phyloP scores from a whole-genome alignment of 2,113 vertebrate genomes.

The Etia nguti region DNA sequence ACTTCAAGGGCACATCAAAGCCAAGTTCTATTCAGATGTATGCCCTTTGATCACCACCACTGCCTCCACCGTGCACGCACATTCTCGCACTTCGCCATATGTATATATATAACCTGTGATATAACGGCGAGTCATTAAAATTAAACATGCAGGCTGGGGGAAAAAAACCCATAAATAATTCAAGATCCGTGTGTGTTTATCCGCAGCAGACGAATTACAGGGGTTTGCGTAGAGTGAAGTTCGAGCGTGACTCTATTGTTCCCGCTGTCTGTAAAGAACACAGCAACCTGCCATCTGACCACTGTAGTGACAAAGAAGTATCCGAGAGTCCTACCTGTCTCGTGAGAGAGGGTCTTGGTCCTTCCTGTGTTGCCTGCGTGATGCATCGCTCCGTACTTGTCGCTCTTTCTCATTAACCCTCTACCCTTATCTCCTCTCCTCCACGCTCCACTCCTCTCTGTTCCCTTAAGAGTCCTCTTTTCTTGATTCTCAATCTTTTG shows the following conservation, averaged over 20 bases:
- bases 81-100: not conserved
- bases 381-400: conserved; percentile 86
- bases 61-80: not conserved
- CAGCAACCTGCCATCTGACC: not conserved
- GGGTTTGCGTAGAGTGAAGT: not conserved
- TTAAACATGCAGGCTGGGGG: not conserved
- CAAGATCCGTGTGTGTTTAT: not conserved
- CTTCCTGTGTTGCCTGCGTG: conserved; percentile 82
- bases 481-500: conserved; percentile 63
- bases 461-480: conserved; percentile 56
- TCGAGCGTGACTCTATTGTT: conserved; percentile 24
- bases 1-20: conserved; percentile 68
- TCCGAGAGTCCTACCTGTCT: conserved; percentile 87
- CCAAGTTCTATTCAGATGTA: conserved; percentile 53
- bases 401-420: conserved; percentile 68
- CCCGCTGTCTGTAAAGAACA: not conserved
- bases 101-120: not conserved
- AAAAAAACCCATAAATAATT: not conserved
- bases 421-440: conserved; percentile 78
- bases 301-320: conserved; percentile 1
- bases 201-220: not conserved
- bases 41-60: conserved; percentile 53
- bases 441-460: conserved; percentile 74
- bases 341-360: conserved; percentile 91
- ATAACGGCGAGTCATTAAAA: not conserved